Base-by-base conservation (phyloP, 1,140 invertebrate genomes). In the Trissolcus basalis region DNA sequence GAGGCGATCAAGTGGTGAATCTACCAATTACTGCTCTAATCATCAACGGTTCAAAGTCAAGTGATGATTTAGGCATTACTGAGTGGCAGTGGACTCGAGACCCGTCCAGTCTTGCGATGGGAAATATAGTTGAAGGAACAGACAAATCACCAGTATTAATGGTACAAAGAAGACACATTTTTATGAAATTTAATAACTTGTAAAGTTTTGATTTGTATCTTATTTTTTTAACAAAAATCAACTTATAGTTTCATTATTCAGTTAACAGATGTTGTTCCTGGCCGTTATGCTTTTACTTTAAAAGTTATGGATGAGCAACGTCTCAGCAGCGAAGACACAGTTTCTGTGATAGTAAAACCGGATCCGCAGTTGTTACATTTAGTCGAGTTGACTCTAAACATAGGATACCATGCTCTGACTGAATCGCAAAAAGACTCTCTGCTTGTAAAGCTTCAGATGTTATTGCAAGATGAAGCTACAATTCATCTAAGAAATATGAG, bases 221-320 rank as follows among this genome's bases (percentile, higher is more conserved):
- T 35, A 35, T n/a, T n/a, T 35, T 35, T 35, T 35, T 35, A 35
- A 35, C 10, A 10, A 6, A 35, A 10, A 35, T 6, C 10, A 35
- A 33, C 32, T 53, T 35, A 53, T 45, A 35, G 43, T 55, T 5
- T 54, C 43, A 48, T 15, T 15, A 19, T 82, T 50, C 85, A 96
- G 93, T 83, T 97, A 32, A 94, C 93, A 44, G 93, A 97, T 84
- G 89, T 98, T 19, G 92, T 96, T 61, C 91, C 94, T 6, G 96
- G 97, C 0, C 91, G 93, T 72, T 98, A 98, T 80, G 91, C 96
- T 0, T 98, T 97, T 81, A 93, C 92, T 79, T 87, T 98, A 32
- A 96, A 93, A 60, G 96, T 98, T 4, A 93, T 90, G 41, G 97
- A 98, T 87, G 94, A 95, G 60, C 96, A 98, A 86, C 96, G 96